Percentiles rank a stretch among this genome's conserved stretches.
These are phyloP conservation scores for Eleutherodactylus coqui DNA, from an alignment of 2,797 vertebrate genomes.

Conservation along the genomic window DNA sequence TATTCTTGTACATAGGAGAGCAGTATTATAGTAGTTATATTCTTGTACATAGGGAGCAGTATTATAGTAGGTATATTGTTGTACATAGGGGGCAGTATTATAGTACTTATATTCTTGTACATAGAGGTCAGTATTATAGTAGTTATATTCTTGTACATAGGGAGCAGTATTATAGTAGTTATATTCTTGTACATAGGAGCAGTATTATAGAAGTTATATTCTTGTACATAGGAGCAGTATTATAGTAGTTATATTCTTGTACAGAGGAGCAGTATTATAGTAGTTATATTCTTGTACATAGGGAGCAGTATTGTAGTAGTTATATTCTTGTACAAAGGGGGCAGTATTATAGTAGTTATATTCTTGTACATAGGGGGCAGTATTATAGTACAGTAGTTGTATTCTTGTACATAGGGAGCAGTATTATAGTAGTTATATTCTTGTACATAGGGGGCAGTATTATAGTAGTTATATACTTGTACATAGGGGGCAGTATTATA, in stretches of 20 bases:
- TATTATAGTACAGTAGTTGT: slow-evolving; percentile 17
- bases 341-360: slow-evolving; percentile 19
- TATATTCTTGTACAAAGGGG: not conserved
- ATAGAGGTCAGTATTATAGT: not conserved
- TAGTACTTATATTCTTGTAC: slow-evolving; percentile 12
- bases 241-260: slow-evolving; percentile 10
- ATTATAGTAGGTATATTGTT: slow-evolving; percentile 19
- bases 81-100: slow-evolving; percentile 7
- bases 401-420: slow-evolving; percentile 9
- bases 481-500: not conserved
- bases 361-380: not conserved
- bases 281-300: slow-evolving; percentile 1
- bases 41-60: too few relatives aligned
- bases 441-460: not conserved
- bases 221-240: not conserved
- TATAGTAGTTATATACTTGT: not conserved
- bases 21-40: too few relatives aligned
- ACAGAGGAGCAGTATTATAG: not conserved
- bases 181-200: not conserved
- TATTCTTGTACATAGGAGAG: not conserved
- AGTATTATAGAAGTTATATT: slow-evolving; percentile 8
- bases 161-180: slow-evolving; percentile 7
- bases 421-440: not conserved
- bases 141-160: slow-evolving; percentile 16
- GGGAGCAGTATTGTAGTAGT: slow-evolving; percentile 1